These are phyloP conservation scores for Philopedon plagiatum DNA, from an alignment of 2,888 invertebrate genomes.

Conservation along the genomic window DNA sequence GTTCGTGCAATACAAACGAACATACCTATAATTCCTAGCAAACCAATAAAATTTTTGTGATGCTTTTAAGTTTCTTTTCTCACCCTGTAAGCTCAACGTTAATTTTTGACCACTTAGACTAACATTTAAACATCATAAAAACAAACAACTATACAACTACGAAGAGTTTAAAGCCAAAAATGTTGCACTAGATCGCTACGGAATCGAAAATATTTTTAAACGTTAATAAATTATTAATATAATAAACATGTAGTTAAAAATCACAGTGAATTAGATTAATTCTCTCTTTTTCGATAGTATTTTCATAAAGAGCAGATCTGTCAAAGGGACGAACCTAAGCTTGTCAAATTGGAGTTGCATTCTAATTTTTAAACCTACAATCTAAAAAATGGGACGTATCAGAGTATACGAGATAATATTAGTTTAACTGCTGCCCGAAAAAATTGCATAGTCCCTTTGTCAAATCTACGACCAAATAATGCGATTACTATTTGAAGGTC, in stretches of 20 bases:
- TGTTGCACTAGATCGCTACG: constrained; percentile 38
- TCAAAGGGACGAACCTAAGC: background rate
- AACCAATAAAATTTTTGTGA: constrained; percentile 2
- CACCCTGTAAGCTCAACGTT: constrained; percentile 3
- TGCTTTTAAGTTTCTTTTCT: constrained; percentile 1
- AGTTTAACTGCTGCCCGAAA: too few relatives aligned
- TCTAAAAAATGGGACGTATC: too few relatives aligned
- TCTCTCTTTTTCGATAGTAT: background rate
- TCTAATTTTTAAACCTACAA: too few relatives aligned
- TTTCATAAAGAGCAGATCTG: background rate
- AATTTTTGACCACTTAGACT: background rate
- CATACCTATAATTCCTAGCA: too few relatives aligned
- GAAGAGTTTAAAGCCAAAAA: constrained; percentile 45
- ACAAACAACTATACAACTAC: constrained; percentile 25
- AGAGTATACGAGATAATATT: too few relatives aligned
- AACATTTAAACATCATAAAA: background rate
- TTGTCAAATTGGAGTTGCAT: too few relatives aligned
- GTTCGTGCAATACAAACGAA: too few relatives aligned
- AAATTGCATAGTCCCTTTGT: too few relatives aligned
- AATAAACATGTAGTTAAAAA: constrained; percentile 37
- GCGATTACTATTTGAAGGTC: background rate
- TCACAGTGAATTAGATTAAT: constrained; percentile 48
- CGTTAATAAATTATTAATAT: constrained; percentile 23
- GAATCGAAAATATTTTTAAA: constrained; percentile 8
- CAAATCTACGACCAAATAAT: background rate